Conservation (phyloP, 1,140 invertebrate species). For the Heliconius nattereri region DNA sequence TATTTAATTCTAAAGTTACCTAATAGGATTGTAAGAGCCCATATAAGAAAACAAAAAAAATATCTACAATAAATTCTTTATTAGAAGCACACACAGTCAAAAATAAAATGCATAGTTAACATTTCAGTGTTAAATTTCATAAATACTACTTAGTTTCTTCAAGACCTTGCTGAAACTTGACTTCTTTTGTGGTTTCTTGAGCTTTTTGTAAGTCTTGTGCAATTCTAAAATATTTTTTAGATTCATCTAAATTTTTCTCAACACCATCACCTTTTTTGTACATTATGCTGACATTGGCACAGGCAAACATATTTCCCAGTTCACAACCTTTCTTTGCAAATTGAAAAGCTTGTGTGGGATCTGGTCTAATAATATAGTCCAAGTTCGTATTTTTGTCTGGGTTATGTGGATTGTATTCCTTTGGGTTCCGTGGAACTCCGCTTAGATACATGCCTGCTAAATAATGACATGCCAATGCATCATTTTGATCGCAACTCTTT, state of each 20-base stretch:
- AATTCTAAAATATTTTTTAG: constrained; percentile 86
- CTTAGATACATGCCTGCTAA: constrained; percentile 89
- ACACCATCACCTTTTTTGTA: constrained; percentile 88
- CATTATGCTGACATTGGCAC: constrained; percentile 93
- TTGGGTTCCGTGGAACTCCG: constrained; percentile 83
- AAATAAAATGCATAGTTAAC: not conserved
- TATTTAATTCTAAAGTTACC: not conserved
- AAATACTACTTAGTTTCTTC: constrained; percentile 46
- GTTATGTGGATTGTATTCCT: constrained; percentile 65
- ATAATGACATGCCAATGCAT: constrained; percentile 90
- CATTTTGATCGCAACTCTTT: constrained; percentile 86
- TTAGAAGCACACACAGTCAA: constrained; percentile 16
- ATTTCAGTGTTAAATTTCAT: not conserved
- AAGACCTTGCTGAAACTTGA: constrained; percentile 86
- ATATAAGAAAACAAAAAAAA: constrained; percentile 26
- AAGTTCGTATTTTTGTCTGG: constrained; percentile 70
- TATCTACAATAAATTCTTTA: constrained; percentile 26
- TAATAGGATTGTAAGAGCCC: not conserved
- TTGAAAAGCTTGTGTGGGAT: constrained; percentile 89
- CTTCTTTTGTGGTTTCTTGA: constrained; percentile 81
- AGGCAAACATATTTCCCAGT: constrained; percentile 90
- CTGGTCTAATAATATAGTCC: constrained; percentile 84
- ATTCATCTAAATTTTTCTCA: constrained; percentile 86
- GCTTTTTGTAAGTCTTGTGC: constrained; percentile 87
- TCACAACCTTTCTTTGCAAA: constrained; percentile 90